Evolutionary conservation across 2,888 invertebrate species (phyloP).

Genomic region (Balanococcus diminutus): DNA sequence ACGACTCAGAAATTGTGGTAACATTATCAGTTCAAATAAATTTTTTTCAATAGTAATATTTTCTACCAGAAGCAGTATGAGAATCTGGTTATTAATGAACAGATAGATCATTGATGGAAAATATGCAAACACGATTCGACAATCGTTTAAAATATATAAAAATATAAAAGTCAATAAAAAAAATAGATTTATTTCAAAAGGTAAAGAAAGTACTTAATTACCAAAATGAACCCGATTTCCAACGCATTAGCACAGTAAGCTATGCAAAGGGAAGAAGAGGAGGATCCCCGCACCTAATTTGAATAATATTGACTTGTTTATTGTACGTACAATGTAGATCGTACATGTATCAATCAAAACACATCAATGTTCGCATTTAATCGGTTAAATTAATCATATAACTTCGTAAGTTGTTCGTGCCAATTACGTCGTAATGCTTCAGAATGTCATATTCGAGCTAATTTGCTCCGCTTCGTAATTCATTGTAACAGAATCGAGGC

Average conservation of each 20-base stretch:
- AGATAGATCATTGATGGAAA: background rate
- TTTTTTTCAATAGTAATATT: too few relatives aligned
- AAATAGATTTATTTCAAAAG: background rate
- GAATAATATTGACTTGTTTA: slow-evolving; percentile 5
- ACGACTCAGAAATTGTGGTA: background rate
- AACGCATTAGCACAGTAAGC: background rate
- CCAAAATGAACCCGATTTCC: background rate
- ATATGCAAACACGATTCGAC: background rate
- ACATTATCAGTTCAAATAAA: background rate
- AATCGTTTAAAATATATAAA: background rate
- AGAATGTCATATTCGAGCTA: background rate
- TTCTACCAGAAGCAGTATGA: too few relatives aligned
- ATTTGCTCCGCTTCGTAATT: background rate
- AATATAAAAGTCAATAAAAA: background rate
- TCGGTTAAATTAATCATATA: background rate
- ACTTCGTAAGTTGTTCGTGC: background rate
- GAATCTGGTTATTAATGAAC: too few relatives aligned
- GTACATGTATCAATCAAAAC: background rate
- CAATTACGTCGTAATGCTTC: background rate
- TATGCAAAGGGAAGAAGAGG: too few relatives aligned
- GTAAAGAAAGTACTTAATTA: background rate
- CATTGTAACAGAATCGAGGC: background rate
- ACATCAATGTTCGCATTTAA: background rate
- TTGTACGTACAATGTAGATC: too few relatives aligned
- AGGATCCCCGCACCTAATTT: background rate